Percentiles rank a stretch among this genome's conserved stretches.
These are phyloP conservation scores for Lordiphosa stackelbergi DNA, from an alignment of 1,140 invertebrate species.

Conservation along the genomic window DNA sequence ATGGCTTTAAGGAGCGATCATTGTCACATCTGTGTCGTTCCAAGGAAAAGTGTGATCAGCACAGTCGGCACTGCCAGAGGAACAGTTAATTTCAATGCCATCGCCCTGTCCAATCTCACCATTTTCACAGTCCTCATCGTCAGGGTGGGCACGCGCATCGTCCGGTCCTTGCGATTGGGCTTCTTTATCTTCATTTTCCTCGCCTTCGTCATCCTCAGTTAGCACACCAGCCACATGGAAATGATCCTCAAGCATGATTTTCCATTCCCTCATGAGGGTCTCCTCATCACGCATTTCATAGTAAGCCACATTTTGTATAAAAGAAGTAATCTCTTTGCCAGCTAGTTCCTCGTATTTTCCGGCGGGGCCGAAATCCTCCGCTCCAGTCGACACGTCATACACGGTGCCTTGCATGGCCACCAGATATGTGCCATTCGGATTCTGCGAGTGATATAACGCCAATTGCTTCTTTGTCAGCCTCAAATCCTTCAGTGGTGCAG, in stretches of 20 bases:
- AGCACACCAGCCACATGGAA: conserved; percentile 35
- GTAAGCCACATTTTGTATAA: background rate
- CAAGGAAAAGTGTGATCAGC: too few species aligned
- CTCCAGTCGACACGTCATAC: conserved; percentile 44
- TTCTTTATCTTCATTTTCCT: background rate
- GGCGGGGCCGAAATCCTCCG: conserved; percentile 37
- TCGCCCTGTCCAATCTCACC: too few species aligned
- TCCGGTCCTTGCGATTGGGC: too few species aligned
- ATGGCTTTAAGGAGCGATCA: too few species aligned
- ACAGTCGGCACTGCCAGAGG: too few species aligned
- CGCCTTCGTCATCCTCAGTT: background rate
- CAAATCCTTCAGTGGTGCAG: conserved; percentile 11
- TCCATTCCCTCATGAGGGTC: conserved; percentile 10
- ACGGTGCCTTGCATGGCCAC: conserved; percentile 23
- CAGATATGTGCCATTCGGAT: conserved; percentile 20
- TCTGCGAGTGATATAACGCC: conserved; percentile 5
- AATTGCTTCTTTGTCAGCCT: conserved; percentile 8
- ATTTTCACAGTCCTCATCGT: too few species aligned
- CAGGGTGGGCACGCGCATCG: too few species aligned
- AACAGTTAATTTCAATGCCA: too few species aligned
- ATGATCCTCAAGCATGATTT: conserved; percentile 24
- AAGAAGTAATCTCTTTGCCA: conserved; percentile 28
- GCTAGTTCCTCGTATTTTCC: conserved; percentile 2
- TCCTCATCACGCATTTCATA: background rate
- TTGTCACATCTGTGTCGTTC: too few species aligned